Evolutionary conservation across 2,113 vertebrate species (phyloP).

Genomic region (Menura novaehollandiae): DNA sequence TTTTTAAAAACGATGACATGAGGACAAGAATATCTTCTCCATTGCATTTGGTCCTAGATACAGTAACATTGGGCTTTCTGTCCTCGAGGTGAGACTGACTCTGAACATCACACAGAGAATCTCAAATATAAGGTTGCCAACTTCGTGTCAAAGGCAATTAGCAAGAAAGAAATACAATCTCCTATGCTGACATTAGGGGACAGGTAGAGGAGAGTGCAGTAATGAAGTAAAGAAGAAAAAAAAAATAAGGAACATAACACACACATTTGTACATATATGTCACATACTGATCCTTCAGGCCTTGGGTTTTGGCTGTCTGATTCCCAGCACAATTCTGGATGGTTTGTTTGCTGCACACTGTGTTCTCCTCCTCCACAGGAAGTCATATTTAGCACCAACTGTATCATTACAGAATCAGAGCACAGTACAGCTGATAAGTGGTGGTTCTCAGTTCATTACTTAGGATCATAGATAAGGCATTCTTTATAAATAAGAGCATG

Average conservation of each 20-base stretch:
- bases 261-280: background rate
- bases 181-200: conserved; percentile 19
- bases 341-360: background rate
- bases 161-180: background rate
- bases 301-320: background rate
- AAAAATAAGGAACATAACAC: background rate
- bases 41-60: background rate
- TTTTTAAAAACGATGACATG: background rate
- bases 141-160: conserved; percentile 44
- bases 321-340: background rate
- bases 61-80: background rate
- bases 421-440: fast-evolving
- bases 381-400: background rate
- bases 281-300: background rate
- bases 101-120: background rate
- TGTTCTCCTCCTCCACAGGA: background rate
- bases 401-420: background rate
- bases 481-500: background rate
- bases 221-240: background rate
- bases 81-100: background rate
- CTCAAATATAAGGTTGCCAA: conserved; percentile 7
- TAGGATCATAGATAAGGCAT: background rate
- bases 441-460: background rate
- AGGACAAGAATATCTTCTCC: background rate
- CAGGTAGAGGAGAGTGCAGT: conserved; percentile 24